A percentile compares a stretch with the other conserved stretches of the same genome.
These are phyloP conservation scores for Nomada hirtipes DNA, from an alignment of 2,888 invertebrate species.

Conservation along the genomic window DNA sequence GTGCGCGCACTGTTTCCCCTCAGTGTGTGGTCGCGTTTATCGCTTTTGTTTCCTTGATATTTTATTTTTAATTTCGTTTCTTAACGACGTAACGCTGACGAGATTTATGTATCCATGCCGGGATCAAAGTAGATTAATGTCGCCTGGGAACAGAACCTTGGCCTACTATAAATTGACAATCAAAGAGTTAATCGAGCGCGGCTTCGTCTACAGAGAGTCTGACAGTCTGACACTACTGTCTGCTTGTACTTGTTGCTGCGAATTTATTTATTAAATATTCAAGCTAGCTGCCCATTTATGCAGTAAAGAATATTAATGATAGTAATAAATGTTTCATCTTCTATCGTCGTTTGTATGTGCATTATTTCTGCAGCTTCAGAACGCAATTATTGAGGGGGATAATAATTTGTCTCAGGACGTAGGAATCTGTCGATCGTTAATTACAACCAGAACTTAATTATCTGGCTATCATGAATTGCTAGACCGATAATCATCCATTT, in stretches of 20 bases:
- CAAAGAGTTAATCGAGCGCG: constrained; percentile 17
- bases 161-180: constrained; percentile 41
- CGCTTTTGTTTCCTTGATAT: not conserved
- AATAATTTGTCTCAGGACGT: constrained; percentile 26
- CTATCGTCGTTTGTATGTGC: too few species aligned
- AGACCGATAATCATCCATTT: constrained; percentile 54
- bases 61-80: constrained; percentile 10
- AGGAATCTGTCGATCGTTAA: constrained; percentile 29
- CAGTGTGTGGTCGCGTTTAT: not conserved
- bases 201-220: constrained; percentile 13
- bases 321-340: too few species aligned
- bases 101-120: constrained; percentile 22
- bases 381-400: constrained; percentile 1
- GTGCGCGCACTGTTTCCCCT: constrained; percentile 3
- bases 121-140: constrained; percentile 11
- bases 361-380: not conserved
- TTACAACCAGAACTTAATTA: constrained; percentile 53
- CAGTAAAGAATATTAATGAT: too few species aligned
- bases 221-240: not conserved
- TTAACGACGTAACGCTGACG: not conserved
- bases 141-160: not conserved
- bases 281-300: too few species aligned
- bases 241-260: too few species aligned
- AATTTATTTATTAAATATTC: too few species aligned
- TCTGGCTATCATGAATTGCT: constrained; percentile 47